phyloP scores from a whole-genome alignment of 2,888 invertebrate species.

The Trachelus tabidus region DNA sequence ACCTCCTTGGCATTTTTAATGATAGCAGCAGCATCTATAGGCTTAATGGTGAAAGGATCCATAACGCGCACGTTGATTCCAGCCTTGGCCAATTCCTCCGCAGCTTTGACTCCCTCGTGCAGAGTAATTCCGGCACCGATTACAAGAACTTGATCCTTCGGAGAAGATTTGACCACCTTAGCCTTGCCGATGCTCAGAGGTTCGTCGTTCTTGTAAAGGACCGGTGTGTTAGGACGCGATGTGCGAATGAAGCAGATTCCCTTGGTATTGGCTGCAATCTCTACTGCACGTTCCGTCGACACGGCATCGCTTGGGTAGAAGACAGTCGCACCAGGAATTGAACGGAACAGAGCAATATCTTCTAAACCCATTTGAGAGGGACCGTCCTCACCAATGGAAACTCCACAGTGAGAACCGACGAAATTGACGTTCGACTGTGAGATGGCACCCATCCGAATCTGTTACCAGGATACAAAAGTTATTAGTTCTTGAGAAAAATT shows the following conservation, averaged over 20 bases:
- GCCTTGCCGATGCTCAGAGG: constrained; percentile 83
- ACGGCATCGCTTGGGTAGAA: constrained; percentile 93
- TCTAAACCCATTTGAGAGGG: constrained; percentile 99
- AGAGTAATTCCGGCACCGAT: constrained; percentile 96
- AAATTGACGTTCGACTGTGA: constrained; percentile 98
- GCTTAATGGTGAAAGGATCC: constrained; percentile 97
- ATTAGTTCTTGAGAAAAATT: not conserved
- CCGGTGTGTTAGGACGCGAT: constrained; percentile 88
- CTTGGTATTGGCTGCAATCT: constrained; percentile 93
- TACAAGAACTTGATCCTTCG: constrained; percentile 84
- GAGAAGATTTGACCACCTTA: constrained; percentile 81
- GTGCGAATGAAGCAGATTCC: constrained; percentile 97
- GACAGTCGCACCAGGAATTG: constrained; percentile 84
- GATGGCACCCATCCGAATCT: constrained; percentile 99
- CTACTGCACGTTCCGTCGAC: constrained; percentile 92
- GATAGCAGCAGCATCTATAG: constrained; percentile 85
- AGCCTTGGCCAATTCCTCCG: constrained; percentile 76
- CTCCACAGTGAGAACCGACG: constrained; percentile 96
- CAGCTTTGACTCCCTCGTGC: constrained; percentile 89
- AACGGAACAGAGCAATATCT: constrained; percentile 94
- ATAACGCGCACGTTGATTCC: constrained; percentile 85
- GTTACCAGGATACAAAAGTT: constrained; percentile 6
- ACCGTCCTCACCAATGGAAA: constrained; percentile 98
- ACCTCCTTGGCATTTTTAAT: constrained; percentile 80
- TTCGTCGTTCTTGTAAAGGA: constrained; percentile 89